phyloP scores from a whole-genome alignment of 2,113 vertebrate genomes.

The Dipodomys merriami region DNA sequence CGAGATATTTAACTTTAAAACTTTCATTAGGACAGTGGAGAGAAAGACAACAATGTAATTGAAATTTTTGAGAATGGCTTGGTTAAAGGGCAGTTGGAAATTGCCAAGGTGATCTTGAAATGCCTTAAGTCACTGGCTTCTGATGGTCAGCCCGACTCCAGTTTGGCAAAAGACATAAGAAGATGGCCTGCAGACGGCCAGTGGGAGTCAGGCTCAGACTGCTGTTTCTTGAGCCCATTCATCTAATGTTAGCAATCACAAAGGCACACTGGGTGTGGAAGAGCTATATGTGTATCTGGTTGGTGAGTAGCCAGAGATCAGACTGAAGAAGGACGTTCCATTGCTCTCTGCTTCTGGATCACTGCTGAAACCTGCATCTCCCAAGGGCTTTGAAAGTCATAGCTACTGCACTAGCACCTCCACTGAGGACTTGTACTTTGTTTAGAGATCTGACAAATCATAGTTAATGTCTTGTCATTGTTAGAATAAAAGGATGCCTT shows the following conservation, averaged over 20 bases:
- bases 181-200: no score
- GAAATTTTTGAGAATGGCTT: slow-evolving; percentile 46
- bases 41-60: background rate
- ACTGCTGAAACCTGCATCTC: background rate
- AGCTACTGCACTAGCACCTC: background rate
- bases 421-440: background rate
- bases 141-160: background rate
- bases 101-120: background rate
- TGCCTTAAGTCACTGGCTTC: background rate
- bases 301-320: background rate
- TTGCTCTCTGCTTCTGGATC: background rate
- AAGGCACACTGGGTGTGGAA: background rate
- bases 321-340: background rate
- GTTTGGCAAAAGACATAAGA: background rate
- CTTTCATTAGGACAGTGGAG: slow-evolving; percentile 52
- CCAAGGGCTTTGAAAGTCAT: background rate
- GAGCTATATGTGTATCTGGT: background rate
- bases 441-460: background rate
- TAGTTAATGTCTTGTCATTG: background rate
- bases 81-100: slow-evolving; percentile 36
- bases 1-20: slow-evolving; percentile 54
- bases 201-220: background rate
- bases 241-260: background rate
- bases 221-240: background rate
- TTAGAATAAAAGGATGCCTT: background rate